Evolutionary conservation across 1,140 invertebrate genomes (phyloP).

Genomic region (Lasioglossum baleicum): DNA sequence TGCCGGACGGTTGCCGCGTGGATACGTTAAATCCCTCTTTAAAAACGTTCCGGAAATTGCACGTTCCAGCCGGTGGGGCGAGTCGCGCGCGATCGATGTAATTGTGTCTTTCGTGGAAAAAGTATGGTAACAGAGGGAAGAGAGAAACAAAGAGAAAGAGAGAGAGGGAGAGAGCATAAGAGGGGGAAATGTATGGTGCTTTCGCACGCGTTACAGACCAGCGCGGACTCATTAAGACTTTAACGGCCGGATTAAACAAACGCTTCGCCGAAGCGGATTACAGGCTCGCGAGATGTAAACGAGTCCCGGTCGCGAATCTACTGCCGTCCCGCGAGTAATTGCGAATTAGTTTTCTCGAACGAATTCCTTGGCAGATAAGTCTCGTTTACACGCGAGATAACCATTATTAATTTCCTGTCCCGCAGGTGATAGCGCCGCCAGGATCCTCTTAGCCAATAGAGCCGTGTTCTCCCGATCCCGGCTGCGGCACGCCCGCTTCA

Average conservation of each 20-base stretch:
- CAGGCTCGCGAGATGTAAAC: conserved; percentile 18
- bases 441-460: not conserved
- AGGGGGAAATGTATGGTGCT: not conserved
- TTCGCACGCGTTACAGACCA: not conserved
- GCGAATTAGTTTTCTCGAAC: conserved; percentile 38
- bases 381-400: conserved; percentile 30
- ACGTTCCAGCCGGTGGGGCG: too few relatives aligned
- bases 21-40: not conserved
- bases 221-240: conserved; percentile 28
- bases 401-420: conserved; percentile 34
- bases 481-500: not conserved
- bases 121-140: too few relatives aligned
- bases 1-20: not conserved
- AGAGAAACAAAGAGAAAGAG: too few relatives aligned
- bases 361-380: conserved; percentile 31
- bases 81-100: conserved; percentile 9
- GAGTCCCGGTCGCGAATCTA: not conserved
- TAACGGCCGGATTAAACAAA: conserved; percentile 35
- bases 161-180: too few relatives aligned
- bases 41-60: conserved; percentile 13
- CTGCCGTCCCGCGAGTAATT: conserved; percentile 8
- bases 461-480: too few relatives aligned
- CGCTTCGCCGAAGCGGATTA: conserved; percentile 23
- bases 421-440: not conserved
- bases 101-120: conserved; percentile 1